Base-by-base conservation (phyloP, 2,888 invertebrate genomes). In the Carabus problematicus region DNA sequence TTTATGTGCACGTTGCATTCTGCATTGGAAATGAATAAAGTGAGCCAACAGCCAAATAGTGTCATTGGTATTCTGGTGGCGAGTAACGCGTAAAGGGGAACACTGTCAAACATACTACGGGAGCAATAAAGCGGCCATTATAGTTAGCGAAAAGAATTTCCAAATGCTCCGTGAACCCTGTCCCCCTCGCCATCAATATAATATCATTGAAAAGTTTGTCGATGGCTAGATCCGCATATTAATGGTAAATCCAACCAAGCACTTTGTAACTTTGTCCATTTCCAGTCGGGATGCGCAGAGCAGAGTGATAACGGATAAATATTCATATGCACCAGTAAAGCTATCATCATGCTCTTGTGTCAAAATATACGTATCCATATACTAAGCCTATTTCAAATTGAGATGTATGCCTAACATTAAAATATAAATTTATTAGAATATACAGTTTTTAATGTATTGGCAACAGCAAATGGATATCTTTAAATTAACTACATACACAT, bases 101-200 rank as follows among this genome's bases (percentile, higher is more conserved):
- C 11, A 9, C 16, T 9, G 16, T 14, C 8, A 47, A n/a, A 29
- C 14, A 49, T 29, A 62, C 47, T 40, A 42, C 12, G 59, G 56
- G 59, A 58, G 29, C 59, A 66, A 66, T 66, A 58, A 66, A 58
- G 59, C 58, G 58, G 66, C 66, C 66, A 66, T 66, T 66, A 58
- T 58, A 59, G 47, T 66, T 58, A 56, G 49, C 66, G 64, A 45
- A 56, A 64, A 64, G 64, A 64, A 64, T 64, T 56, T 6, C 29
- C 56, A 64, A 64, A 62, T 54, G 54, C 54, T 63, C 52, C 49
- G 19, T 52, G 42, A 16, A 63, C 49, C 40, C 41, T 41, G 62
- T 40, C 52, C 52, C 64, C 54, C 12, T 4, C n/a, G n/a, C 29
- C 29, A 2, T 52, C 45, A 45, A 55, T 56, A 56, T 19, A 56